A percentile compares a stretch with the other conserved stretches of the same genome.
phyloP scores from a whole-genome alignment of 2,888 invertebrate species.

The Hemithea aestivaria region DNA sequence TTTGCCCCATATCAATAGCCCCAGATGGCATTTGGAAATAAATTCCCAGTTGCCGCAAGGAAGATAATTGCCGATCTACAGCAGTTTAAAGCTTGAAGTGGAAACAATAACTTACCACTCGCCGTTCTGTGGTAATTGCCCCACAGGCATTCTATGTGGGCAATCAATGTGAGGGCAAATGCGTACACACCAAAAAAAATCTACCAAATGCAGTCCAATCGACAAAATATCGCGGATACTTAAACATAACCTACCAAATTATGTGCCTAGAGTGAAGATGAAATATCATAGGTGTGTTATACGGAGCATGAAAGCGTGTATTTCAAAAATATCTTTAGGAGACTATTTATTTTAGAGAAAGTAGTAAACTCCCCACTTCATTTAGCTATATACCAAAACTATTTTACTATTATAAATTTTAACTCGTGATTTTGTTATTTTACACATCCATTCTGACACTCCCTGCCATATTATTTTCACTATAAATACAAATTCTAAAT shows the following conservation, averaged over 20 bases:
- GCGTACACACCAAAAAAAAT: conserved; percentile 42
- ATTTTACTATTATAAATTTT: conserved; percentile 40
- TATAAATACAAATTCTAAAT: conserved; percentile 51
- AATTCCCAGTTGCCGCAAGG: no score
- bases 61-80: no score
- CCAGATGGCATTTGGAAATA: no score
- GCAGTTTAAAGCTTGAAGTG: no score
- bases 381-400: conserved; percentile 42
- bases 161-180: no score
- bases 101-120: no score
- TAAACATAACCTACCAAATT: conserved; percentile 33
- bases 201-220: conserved; percentile 37
- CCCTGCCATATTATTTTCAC: conserved; percentile 6
- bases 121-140: no score
- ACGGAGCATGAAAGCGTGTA: conserved; percentile 47
- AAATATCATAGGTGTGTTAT: conserved; percentile 34
- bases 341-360: conserved; percentile 43
- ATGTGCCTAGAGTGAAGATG: conserved; percentile 45
- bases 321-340: conserved; percentile 38
- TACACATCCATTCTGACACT: background rate
- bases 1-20: no score
- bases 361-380: conserved; percentile 40
- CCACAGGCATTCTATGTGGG: no score
- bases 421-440: conserved; percentile 37
- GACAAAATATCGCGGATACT: conserved; percentile 42